Evolutionary conservation across 2,797 vertebrate genomes (phyloP).

Genomic region (Gadopsis bispinosus): DNA sequence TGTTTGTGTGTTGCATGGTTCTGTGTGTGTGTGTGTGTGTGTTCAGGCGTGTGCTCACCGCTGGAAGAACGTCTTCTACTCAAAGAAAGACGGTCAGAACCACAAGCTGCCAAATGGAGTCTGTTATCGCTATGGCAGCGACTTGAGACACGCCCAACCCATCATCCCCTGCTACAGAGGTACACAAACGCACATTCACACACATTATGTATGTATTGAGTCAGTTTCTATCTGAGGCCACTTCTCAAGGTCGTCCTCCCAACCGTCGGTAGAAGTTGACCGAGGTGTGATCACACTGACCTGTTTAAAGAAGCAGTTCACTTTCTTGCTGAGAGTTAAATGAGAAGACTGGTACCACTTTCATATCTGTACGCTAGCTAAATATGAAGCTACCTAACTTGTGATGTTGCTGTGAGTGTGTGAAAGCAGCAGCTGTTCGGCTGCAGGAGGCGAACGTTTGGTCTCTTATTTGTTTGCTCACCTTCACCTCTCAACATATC

Average conservation of each 20-base stretch:
- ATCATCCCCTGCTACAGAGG: slow-evolving; percentile 92
- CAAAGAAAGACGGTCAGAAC: slow-evolving; percentile 82
- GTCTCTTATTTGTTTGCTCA: slow-evolving; percentile 31
- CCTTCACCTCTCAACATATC: slow-evolving; percentile 36
- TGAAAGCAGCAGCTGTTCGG: slow-evolving; percentile 59
- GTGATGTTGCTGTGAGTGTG: slow-evolving; percentile 1
- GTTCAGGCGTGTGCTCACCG: slow-evolving; percentile 94
- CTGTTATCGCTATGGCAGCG: slow-evolving; percentile 87
- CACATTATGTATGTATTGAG: neutral
- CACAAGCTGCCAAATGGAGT: slow-evolving; percentile 91
- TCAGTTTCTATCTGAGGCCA: neutral
- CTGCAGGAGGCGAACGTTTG: slow-evolving; percentile 71
- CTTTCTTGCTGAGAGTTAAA: too few relatives aligned
- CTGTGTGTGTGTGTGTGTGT: slow-evolving; percentile 31
- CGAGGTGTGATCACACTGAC: neutral
- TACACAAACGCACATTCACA: slow-evolving; percentile 62
- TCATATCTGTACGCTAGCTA: neutral
- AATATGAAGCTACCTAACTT: neutral
- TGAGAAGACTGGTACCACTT: neutral
- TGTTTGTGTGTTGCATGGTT: slow-evolving; percentile 34
- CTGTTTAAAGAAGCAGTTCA: neutral
- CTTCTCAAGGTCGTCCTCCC: neutral
- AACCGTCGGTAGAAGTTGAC: neutral
- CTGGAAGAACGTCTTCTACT: slow-evolving; percentile 95
- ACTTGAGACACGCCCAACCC: slow-evolving; percentile 80